Evolutionary conservation across 1,140 invertebrate genomes (phyloP).

Genomic region (Thaumetopoea pityocampa): DNA sequence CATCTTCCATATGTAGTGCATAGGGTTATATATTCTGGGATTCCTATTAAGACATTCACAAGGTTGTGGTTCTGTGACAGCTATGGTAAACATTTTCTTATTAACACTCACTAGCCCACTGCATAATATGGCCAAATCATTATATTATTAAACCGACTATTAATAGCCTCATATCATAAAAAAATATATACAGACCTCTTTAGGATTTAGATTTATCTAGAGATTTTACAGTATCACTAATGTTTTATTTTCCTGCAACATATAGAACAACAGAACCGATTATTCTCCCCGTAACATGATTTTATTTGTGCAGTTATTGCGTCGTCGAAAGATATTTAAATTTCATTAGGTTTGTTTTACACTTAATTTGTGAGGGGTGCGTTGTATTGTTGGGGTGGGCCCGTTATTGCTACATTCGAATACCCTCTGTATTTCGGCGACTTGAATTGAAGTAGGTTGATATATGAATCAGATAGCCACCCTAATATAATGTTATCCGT

Average conservation of each 20-base stretch:
- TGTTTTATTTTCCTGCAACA: conserved; percentile 56
- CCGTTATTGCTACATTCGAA: conserved; percentile 61
- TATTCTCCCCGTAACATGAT: conserved; percentile 66
- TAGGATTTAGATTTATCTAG: too few species aligned
- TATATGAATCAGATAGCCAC: conserved; percentile 49
- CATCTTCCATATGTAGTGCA: too few species aligned
- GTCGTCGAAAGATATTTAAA: conserved; percentile 71
- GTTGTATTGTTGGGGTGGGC: conserved; percentile 49
- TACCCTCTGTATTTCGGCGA: conserved; percentile 50
- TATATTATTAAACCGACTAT: too few species aligned
- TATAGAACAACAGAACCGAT: conserved; percentile 70
- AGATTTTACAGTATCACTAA: too few species aligned
- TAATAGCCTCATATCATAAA: too few species aligned
- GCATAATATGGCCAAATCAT: too few species aligned
- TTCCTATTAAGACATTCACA: too few species aligned
- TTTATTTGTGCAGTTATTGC: conserved; percentile 74
- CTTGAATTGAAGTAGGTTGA: conserved; percentile 61
- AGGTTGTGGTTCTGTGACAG: too few species aligned
- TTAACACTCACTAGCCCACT: too few species aligned
- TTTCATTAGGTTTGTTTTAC: conserved; percentile 76
- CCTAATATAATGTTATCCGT: conserved; percentile 38
- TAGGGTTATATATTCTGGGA: too few species aligned
- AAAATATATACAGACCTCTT: too few species aligned
- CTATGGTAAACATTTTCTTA: too few species aligned
- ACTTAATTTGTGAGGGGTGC: conserved; percentile 73